Base-by-base conservation (phyloP, 2,888 invertebrate species). In the Drosophila anomelani region DNA sequence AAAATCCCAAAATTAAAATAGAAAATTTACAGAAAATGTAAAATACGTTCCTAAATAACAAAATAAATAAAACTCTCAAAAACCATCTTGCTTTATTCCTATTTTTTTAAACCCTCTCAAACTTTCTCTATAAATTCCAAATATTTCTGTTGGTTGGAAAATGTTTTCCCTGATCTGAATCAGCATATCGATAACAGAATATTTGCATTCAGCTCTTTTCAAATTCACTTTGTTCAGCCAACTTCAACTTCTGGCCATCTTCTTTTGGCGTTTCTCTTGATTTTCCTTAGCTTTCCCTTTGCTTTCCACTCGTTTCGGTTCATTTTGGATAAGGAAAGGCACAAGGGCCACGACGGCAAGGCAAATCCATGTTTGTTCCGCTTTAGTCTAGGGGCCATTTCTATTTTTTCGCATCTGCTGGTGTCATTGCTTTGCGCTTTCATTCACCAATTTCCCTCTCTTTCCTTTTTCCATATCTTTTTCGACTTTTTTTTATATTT, bases 381-480 rank as follows among this genome's bases (percentile, higher is more conserved):
- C 49, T 49, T 70, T 53, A 43, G 60, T 47, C 70, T 20, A 47
- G n/a, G 41, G 36, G 36, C 39, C 47, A 53, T 70, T 60, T 55
- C 66, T 46, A 49, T 47, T 63, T 47, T 29, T 47, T 47, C 49
- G 60, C 67, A 55, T 68, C 68, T 68, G 68, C 29, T 46, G 44
- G 54, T 72, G 71, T 72, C 62, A 69, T 47, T 70, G 59, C 60
- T 53, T 66, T 54, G 55, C 68, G 68, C 46, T 59, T 51, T 62
- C 51, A 57, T 57, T 60, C 64, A 49, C 34, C 62, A 46, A 57
- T 53, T 61, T 63, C 58, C 41, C 26, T 20, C 34, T 20, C 17
- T 34, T 63, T 58, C 29, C 51, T 13, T 32, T 34, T 63, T 58
- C 29, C 13, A 26, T 41, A n/a, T 41, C 38, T 32, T 23, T 47